These are phyloP conservation scores for Melanerpes aurifrons DNA, from an alignment of 2,113 vertebrate genomes.

Conservation along the genomic window DNA sequence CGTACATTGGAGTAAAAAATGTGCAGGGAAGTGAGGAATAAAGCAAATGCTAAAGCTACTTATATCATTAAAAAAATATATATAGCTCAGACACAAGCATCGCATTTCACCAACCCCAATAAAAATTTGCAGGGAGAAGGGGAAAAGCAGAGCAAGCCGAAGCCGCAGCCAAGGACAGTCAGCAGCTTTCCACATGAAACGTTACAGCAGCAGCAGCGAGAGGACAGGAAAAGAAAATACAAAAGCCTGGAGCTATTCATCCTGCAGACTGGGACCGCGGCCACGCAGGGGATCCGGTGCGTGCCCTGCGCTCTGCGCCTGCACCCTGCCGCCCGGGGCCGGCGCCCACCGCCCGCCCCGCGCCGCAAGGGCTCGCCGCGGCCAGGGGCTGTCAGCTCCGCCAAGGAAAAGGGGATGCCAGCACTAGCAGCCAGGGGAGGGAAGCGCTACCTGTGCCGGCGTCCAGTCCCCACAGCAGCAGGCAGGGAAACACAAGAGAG, in stretches of 20 bases:
- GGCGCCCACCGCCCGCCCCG: not conserved
- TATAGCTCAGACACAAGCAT: constrained; percentile 47
- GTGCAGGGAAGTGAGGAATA: not conserved
- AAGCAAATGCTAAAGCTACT: constrained; percentile 7
- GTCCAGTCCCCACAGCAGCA: constrained; percentile 76
- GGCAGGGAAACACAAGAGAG: constrained; percentile 72
- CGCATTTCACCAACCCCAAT: constrained; percentile 59
- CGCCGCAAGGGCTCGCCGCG: not conserved
- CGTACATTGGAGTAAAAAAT: not conserved
- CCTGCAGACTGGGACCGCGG: constrained; percentile 4
- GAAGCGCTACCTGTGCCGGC: constrained; percentile 74
- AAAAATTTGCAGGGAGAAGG: constrained; percentile 42
- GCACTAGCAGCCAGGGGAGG: not conserved
- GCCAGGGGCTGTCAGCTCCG: not conserved
- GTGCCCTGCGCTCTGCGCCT: not conserved
- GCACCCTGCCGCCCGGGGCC: not conserved
- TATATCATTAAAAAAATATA: not conserved
- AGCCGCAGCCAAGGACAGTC: constrained; percentile 53
- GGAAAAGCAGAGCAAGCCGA: constrained; percentile 40
- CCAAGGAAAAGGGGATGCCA: not conserved
- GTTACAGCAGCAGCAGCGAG: constrained; percentile 31
- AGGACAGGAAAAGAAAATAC: constrained; percentile 23
- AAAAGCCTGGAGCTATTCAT: not conserved
- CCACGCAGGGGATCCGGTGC: constrained; percentile 8
- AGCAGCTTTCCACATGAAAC: constrained; percentile 52